phyloP scores from a whole-genome alignment of 2,888 invertebrate genomes.

The Epinotia nisella region DNA sequence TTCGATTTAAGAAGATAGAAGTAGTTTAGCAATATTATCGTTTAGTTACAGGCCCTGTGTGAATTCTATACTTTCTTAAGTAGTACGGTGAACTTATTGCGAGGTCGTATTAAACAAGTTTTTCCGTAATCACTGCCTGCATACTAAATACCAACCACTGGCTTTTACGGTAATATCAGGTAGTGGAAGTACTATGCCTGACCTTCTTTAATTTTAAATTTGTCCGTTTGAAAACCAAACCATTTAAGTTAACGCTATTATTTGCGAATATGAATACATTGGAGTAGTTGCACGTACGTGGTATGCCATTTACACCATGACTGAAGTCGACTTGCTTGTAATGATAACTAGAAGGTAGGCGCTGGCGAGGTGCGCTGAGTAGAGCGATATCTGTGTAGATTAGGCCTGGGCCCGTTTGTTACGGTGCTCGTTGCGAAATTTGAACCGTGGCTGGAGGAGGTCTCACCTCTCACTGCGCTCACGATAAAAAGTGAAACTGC shows the following conservation, averaged over 20 bases:
- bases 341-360: not conserved
- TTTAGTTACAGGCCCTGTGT: not conserved
- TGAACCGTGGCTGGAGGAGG: constrained; percentile 75
- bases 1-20: not conserved
- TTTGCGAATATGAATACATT: not conserved
- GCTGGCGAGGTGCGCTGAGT: constrained; percentile 5
- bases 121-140: constrained; percentile 53
- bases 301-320: not conserved
- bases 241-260: not conserved
- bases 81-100: constrained; percentile 33
- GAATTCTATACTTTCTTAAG: constrained; percentile 27
- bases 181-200: constrained; percentile 39
- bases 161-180: constrained; percentile 53
- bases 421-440: constrained; percentile 79
- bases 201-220: constrained; percentile 37
- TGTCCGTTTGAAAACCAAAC: not conserved
- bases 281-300: not conserved
- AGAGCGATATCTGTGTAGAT: constrained; percentile 59
- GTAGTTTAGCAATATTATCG: not conserved
- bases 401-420: constrained; percentile 62
- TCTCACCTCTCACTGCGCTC: constrained; percentile 78
- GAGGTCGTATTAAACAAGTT: constrained; percentile 55
- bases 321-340: constrained; percentile 3
- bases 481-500: constrained; percentile 83
- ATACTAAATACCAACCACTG: constrained; percentile 63